Evolutionary conservation across 1,140 invertebrate species (phyloP), one percentile per base, ranked within the genome.

Genomic region (Cyrtorhinus lividipennis): DNA sequence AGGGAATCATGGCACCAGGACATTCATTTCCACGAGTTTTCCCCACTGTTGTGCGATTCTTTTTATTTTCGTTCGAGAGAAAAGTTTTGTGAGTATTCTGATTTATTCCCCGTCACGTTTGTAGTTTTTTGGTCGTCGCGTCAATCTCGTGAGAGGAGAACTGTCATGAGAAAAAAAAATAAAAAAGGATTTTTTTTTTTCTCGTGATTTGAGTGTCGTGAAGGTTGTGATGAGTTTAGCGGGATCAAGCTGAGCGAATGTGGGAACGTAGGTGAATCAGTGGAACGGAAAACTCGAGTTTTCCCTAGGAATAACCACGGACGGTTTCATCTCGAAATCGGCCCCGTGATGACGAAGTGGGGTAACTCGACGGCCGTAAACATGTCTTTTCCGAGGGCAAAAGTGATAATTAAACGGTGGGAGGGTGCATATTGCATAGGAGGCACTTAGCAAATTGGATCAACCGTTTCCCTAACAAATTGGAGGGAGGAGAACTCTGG

Each of bases 381-480:
- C 24, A 57, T 57, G 56, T 57, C 56, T 15, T 23, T 57, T 57
- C 24, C 15, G 15, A 57, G 56, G 24, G 56, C 15, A 13, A 57
- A 57, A 57, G 56, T 24, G 56, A 57, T 57, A 57, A 57, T 57
- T 57, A 57, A 57, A 57, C 56, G 18, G 56, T 13, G 48, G 24
- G 56, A 15, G 56, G 24, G 56, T 57, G 56, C 56, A 57, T 57
- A 57, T 57, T 57, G 56, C 56, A 57, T 57, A 57, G 56, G 56
- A 57, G 56, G 56, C 56, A 57, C 56, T 57, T 57, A 57, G 56
- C 56, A 57, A 57, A 57, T 57, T 57, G 56, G 56, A 57, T 57
- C 56, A 57, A 24, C 18, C 56, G 18, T n/a, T n/a, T 44, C n/a
- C 8, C 8, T 24, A 57, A 57, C 56, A 57, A 57, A 57, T 57